Evolutionary conservation across 1,140 invertebrate species (phyloP).

Genomic region (Drosophila suzukii): DNA sequence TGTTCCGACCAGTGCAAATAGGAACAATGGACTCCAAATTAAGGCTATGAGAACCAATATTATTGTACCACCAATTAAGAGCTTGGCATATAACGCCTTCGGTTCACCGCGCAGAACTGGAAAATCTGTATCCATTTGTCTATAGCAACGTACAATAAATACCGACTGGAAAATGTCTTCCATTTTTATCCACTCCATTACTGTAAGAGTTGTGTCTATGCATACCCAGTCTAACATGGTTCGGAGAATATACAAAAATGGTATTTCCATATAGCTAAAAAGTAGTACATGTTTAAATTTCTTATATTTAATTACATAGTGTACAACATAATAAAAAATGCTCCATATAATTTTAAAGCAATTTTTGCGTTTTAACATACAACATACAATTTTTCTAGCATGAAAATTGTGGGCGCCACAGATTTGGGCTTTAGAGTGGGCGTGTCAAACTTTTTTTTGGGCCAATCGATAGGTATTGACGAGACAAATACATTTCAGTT

Average conservation of each 20-base stretch:
- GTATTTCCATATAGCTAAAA: conserved; percentile 95
- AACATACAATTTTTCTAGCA: too few species aligned
- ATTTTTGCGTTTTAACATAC: too few species aligned
- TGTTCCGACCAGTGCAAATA: conserved; percentile 97
- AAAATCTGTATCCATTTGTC: conserved; percentile 94
- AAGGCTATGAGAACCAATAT: conserved; percentile 95
- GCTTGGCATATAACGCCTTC: conserved; percentile 92
- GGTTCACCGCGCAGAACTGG: conserved; percentile 94
- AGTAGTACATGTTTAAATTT: conserved; percentile 27
- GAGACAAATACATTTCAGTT: too few species aligned
- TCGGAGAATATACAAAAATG: conserved; percentile 98
- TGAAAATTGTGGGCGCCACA: too few species aligned
- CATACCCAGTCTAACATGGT: conserved; percentile 99
- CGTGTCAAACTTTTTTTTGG: too few species aligned
- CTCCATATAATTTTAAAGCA: too few species aligned
- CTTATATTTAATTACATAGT: background rate
- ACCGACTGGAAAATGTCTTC: conserved; percentile 99
- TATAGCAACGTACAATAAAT: conserved; percentile 96
- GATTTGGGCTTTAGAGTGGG: too few species aligned
- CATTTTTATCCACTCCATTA: conserved; percentile 99
- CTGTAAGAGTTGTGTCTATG: conserved; percentile 98
- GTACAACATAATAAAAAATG: conserved; percentile 85
- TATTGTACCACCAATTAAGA: conserved; percentile 95
- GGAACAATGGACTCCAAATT: conserved; percentile 98
- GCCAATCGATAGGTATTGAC: too few species aligned